These are phyloP conservation scores for Bombycilla garrulus DNA, from an alignment of 2,113 vertebrate species.

Conservation along the genomic window DNA sequence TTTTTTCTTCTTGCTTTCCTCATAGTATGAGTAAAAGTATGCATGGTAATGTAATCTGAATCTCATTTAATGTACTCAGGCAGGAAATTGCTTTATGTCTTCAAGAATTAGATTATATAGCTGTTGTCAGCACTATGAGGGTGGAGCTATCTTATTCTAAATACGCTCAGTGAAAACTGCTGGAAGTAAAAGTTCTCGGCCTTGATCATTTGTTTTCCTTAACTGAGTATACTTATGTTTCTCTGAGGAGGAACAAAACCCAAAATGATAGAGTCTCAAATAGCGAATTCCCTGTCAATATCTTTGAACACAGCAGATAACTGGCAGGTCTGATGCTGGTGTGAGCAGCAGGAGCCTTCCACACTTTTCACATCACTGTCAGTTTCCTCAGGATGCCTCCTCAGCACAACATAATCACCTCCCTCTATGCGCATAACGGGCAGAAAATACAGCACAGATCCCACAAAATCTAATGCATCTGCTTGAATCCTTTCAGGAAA, in stretches of 20 bases:
- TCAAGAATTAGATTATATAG: neutral
- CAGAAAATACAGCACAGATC: neutral
- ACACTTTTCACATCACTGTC: neutral
- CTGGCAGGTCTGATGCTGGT: neutral
- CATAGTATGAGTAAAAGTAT: neutral
- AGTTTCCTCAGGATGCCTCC: neutral
- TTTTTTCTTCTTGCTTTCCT: neutral
- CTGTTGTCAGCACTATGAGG: neutral
- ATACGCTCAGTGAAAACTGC: neutral
- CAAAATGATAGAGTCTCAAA: neutral
- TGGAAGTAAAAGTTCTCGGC: neutral
- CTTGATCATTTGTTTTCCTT: neutral
- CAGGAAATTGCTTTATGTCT: neutral
- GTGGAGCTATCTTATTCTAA: neutral
- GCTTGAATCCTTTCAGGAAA: neutral
- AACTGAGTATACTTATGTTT: neutral
- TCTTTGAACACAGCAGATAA: neutral
- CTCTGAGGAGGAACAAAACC: neutral
- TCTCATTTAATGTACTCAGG: neutral
- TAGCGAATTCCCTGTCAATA: accelerated
- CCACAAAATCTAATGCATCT: neutral
- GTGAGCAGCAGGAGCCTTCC: neutral
- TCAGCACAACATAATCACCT: neutral
- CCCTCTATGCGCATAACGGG: accelerated
- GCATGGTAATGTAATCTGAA: neutral